A percentile compares a stretch with the other conserved stretches of the same genome.
Conservation (phyloP, 2,113 vertebrate genomes). For the Phalacrocorax aristotelis region DNA sequence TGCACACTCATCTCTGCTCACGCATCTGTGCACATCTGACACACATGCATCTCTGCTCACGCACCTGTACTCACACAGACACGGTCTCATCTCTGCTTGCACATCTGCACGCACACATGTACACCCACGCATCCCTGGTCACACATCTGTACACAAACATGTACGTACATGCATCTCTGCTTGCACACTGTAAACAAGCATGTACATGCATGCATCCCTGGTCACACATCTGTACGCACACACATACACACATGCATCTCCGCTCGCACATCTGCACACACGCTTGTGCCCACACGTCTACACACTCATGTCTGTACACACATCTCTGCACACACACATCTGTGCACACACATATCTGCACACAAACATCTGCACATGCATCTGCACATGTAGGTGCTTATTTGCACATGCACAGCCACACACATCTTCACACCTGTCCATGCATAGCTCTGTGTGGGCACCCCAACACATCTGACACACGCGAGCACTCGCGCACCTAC, state of each 20-base stretch:
- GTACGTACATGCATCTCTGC: no score
- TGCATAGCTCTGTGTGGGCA: accelerated
- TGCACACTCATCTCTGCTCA: background rate
- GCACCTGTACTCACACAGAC: background rate
- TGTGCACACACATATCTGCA: background rate
- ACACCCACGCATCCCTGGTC: no score
- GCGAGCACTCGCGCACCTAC: accelerated
- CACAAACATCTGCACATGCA: background rate
- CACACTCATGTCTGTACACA: background rate
- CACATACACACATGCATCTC: no score
- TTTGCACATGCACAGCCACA: background rate
- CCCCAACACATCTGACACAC: background rate
- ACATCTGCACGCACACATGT: no score
- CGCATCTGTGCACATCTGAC: background rate
- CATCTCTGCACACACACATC: accelerated
- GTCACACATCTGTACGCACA: no score
- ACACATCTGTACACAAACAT: no score
- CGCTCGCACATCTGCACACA: no score
- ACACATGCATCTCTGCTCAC: no score
- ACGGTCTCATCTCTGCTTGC: no score
- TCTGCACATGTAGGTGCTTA: no score
- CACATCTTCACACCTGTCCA: accelerated
- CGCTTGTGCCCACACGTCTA: background rate
- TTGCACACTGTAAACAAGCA: no score
- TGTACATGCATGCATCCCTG: no score